A percentile compares a stretch with the other conserved stretches of the same genome.
phyloP scores from a whole-genome alignment of 2,888 invertebrate genomes.

The Fissipunctia ypsillon region DNA sequence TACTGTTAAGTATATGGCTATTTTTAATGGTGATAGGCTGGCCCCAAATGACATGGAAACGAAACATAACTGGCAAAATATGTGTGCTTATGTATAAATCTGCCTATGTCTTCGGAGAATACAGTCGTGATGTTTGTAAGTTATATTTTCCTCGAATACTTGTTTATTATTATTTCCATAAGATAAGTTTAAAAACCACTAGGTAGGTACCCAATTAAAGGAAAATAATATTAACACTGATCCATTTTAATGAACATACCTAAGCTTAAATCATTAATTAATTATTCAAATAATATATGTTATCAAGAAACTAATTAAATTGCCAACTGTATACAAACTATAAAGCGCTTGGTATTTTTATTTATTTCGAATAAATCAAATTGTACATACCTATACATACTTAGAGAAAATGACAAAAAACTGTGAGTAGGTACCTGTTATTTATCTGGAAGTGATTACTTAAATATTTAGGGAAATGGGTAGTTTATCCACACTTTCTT shows the following conservation, averaged over 20 bases:
- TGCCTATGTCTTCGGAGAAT: neutral
- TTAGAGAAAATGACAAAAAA: neutral
- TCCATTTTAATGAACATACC: neutral
- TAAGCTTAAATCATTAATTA: neutral
- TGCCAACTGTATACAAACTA: neutral
- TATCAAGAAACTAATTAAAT: conserved; percentile 17
- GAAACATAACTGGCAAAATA: too few species aligned
- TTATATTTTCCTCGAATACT: neutral
- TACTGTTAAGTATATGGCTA: too few species aligned
- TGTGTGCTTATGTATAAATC: neutral
- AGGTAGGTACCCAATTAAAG: conserved; percentile 7
- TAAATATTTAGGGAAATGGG: neutral
- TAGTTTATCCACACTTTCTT: neutral
- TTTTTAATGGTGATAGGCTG: too few species aligned
- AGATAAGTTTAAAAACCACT: neutral
- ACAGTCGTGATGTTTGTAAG: neutral
- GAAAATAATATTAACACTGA: conserved; percentile 2
- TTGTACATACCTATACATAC: neutral
- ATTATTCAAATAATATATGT: neutral
- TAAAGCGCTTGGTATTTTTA: neutral
- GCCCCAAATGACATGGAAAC: neutral
- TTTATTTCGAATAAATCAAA: neutral
- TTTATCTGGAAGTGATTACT: neutral
- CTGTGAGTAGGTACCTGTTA: too few species aligned
- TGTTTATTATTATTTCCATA: neutral